phyloP scores from a whole-genome alignment of 2,797 vertebrate genomes.

The Acanthurus lineatus region DNA sequence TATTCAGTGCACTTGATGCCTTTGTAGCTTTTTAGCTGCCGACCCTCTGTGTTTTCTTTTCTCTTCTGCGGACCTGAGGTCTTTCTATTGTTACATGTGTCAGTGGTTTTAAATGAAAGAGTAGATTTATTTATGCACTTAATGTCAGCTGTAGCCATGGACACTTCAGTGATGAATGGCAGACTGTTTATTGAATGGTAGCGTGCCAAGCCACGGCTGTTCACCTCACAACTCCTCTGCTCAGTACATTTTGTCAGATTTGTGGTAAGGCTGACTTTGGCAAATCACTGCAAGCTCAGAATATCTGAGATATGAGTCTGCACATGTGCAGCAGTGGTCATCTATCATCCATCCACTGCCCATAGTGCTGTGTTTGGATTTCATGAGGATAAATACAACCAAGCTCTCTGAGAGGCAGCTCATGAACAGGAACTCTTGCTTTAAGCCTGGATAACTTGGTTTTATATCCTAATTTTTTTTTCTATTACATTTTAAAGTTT shows the following conservation, averaged over 20 bases:
- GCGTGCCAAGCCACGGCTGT: conserved; percentile 11
- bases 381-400: background rate
- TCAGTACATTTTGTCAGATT: conserved; percentile 42
- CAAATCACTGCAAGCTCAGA: conserved; percentile 21
- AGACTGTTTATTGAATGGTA: conserved; percentile 43
- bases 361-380: background rate
- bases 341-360: background rate
- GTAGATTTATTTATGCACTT: conserved; percentile 58
- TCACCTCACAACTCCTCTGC: conserved; percentile 31
- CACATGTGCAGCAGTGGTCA: background rate
- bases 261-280: conserved; percentile 35
- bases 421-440: background rate
- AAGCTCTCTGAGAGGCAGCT: background rate
- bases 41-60: conserved; percentile 23
- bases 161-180: conserved; percentile 48
- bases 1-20: conserved; percentile 1
- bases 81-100: conserved; percentile 35
- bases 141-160: conserved; percentile 31
- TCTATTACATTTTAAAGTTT: background rate
- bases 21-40: conserved; percentile 1
- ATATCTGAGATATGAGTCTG: conserved; percentile 7
- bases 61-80: background rate
- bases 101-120: conserved; percentile 63
- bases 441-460: background rate
- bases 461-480: background rate